phyloP scores from a whole-genome alignment of 1,140 invertebrate genomes.

The Meloidogyne hapla region DNA sequence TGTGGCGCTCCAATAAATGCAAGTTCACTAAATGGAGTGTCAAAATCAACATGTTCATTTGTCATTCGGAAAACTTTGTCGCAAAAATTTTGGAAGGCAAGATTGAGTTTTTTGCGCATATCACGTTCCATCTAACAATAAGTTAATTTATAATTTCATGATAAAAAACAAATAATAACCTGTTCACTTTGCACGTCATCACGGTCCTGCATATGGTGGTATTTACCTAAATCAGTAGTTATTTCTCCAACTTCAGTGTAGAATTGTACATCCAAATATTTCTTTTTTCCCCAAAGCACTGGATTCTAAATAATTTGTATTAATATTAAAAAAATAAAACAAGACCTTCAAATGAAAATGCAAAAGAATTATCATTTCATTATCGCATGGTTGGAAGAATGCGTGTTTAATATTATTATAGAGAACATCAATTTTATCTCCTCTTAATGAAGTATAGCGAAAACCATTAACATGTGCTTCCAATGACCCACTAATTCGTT shows the following conservation, averaged over 20 bases:
- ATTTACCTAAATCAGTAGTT: constrained; percentile 96
- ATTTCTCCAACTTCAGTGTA: constrained; percentile 99
- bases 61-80: constrained; percentile 94
- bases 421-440: constrained; percentile 97
- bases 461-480: constrained; percentile 97
- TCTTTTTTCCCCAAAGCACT: constrained; percentile 99
- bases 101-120: constrained; percentile 89
- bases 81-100: constrained; percentile 95
- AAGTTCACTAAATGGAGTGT: constrained; percentile 93
- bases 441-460: constrained; percentile 92
- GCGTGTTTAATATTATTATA: constrained; percentile 99
- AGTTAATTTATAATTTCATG: not conserved
- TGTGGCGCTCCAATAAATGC: constrained; percentile 97
- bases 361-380: constrained; percentile 97
- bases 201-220: constrained; percentile 98
- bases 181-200: constrained; percentile 98
- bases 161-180: constrained; percentile 53
- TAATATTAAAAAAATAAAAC: constrained; percentile 2
- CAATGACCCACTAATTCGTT: constrained; percentile 84
- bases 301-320: constrained; percentile 73
- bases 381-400: constrained; percentile 98
- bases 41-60: constrained; percentile 95
- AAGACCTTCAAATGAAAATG: constrained; percentile 94
- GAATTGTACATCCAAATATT: constrained; percentile 97
- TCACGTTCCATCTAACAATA: constrained; percentile 80